phyloP scores from a whole-genome alignment of 1,140 invertebrate species.

The Drosophila asahinai region DNA sequence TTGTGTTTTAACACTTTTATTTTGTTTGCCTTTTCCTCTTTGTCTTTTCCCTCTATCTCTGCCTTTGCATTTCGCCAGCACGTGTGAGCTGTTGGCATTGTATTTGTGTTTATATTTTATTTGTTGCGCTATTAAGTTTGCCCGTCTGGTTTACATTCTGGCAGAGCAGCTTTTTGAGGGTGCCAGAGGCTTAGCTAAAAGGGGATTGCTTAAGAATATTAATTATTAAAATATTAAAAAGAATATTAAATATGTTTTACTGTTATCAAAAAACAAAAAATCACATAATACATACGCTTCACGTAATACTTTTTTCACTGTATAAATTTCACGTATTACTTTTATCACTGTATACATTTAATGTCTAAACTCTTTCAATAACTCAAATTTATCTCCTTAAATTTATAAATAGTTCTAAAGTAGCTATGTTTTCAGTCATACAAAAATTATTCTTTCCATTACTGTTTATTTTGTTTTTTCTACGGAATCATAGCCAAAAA shows the following conservation, averaged over 20 bases:
- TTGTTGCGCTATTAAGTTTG: slow-evolving; percentile 5
- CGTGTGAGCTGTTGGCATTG: slow-evolving; percentile 12
- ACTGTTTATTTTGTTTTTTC: too few relatives aligned
- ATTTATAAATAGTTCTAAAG: too few relatives aligned
- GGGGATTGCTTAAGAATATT: not conserved
- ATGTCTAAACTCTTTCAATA: too few relatives aligned
- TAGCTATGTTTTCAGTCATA: too few relatives aligned
- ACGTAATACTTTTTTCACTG: too few relatives aligned
- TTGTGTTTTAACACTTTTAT: slow-evolving; percentile 16
- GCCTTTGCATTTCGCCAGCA: slow-evolving; percentile 27
- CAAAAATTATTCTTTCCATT: too few relatives aligned
- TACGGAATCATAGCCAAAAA: too few relatives aligned
- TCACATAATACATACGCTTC: too few relatives aligned
- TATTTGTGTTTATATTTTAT: slow-evolving; percentile 10
- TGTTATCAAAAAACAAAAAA: too few relatives aligned
- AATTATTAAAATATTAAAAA: not conserved
- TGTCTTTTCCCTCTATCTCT: not conserved
- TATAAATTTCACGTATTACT: too few relatives aligned
- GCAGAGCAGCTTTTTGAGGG: slow-evolving; percentile 4
- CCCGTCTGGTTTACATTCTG: not conserved
- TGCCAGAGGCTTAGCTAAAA: not conserved
- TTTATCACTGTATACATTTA: too few relatives aligned
- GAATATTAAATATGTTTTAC: not conserved
- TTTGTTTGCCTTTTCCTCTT: slow-evolving; percentile 29
- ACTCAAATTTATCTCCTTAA: too few relatives aligned